Base-by-base conservation (phyloP, 2,888 invertebrate species). In the Acrobasis consociella region DNA sequence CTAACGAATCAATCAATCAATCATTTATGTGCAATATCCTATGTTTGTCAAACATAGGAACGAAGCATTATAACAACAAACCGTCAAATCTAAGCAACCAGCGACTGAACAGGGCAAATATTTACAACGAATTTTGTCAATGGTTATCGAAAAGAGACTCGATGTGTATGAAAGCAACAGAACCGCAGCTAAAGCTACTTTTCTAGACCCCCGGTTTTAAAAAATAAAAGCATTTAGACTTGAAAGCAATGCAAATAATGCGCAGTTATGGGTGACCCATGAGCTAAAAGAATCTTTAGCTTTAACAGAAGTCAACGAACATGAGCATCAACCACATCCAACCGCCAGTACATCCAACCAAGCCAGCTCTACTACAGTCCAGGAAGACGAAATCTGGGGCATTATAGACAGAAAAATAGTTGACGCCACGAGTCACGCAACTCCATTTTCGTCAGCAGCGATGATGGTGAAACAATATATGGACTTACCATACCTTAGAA, bases 401-500 rank as follows among this genome's bases (percentile, higher is more conserved):
- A 51, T 63, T 63, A 17, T 68, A 15, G 66, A 68, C 60, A 62
- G 64, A 65, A 70, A 65, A 66, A 22, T 65, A 42, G 64, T 58
- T 58, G 63, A 67, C 17, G 60, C 50, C 50, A 65, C 46, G 64
- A 15, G 55, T 60, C n/a, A 62, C 13, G 58, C 11, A 64, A 65
- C 66, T 62, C 60, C 65, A 61, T 61, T 49, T 38, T 56, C 66
- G 58, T 66, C 65, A 0, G 68, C 65, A 56, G 60, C 67, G 58
- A 58, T 66, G 15, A 64, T 72, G 62, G 63, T 71, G 0, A 72
- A 72, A 69, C 68, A 72, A 70, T 71, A 71, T 63, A 62, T 70
- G 52, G 69, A 65, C 22, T 53, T 64, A 62, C 65, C 68, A 39
- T 67, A 67, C 15, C 17, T 67, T 53, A 22, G 16, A 9, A 49